Base-by-base conservation (phyloP, 2,797 vertebrate species). In the Cyprinella venusta region DNA sequence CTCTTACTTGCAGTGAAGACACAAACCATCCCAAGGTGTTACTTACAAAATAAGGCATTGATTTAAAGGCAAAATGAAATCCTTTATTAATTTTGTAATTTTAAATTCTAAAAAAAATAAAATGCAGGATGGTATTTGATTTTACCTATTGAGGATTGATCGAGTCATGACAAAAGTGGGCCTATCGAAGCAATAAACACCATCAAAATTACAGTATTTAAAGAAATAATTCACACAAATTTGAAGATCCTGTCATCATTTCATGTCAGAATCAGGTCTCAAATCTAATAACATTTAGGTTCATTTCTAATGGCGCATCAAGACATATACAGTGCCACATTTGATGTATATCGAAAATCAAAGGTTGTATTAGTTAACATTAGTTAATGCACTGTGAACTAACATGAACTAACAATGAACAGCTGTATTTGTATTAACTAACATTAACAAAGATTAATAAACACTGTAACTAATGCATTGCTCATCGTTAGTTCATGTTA, bases 1-100 rank as follows among this genome's bases (percentile, higher is more conserved):
- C 15, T 67, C 15, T 26, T 52, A 38, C 50, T 68, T 70, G 33
- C 48, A 67, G 8, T 38, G 50, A 85, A 83, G 61, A 75, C 80
- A 86, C 80, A 87, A 83, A 86, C 77, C 63, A 16, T 52, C 10
- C 56, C 67, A 40, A 68, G 67, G 59, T 19, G 15, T 61, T 3
- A 26, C 30, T 52, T 56, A 64, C 67, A 56, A 56, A 52, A 69
- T 24, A 61, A 61, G 33, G 61, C 4, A 30, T 52, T 2, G 12
- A n/a, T 75, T 54, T 24, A 21, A 74, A 74, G 13, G 40, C 15
- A 42, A 69, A 36, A 68, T 79, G 13, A 79, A 68, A 79, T 8
- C 36, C 74, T 5, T 2, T 76, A 56, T 36, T 56, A 36, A 12
- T 54, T 59, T n/a, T 21, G 24, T 48, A 70, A 24, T 48, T 2